These are phyloP conservation scores for Poeciliopsis retropinna DNA, from an alignment of 2,113 vertebrate species.

Conservation along the genomic window DNA sequence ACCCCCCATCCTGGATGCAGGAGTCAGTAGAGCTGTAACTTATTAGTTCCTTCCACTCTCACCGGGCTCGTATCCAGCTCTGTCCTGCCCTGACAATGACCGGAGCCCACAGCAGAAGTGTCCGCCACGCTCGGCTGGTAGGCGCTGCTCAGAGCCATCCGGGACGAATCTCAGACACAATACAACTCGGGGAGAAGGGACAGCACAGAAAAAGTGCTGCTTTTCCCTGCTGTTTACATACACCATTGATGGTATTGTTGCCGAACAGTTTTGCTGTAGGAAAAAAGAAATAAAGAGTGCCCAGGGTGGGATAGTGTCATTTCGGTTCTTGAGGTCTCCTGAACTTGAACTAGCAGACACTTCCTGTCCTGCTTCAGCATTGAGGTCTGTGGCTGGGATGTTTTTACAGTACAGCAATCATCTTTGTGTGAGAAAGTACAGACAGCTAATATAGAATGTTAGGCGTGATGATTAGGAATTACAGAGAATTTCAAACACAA, in stretches of 20 bases:
- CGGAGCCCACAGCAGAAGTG: constrained; percentile 47
- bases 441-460: too few species aligned
- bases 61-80: constrained; percentile 55
- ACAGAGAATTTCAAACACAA: background rate
- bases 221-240: constrained; percentile 45
- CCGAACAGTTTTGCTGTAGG: constrained; percentile 23
- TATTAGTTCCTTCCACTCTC: constrained; percentile 76
- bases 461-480: too few species aligned
- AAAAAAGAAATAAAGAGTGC: constrained; percentile 20
- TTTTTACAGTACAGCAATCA: constrained; percentile 6
- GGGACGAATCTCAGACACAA: constrained; percentile 55
- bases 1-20: constrained; percentile 40
- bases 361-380: constrained; percentile 35
- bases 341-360: constrained; percentile 34
- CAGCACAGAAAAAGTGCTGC: constrained; percentile 34
- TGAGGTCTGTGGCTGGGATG: constrained; percentile 16
- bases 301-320: constrained; percentile 21
- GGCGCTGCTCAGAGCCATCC: constrained; percentile 15
- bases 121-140: constrained; percentile 15
- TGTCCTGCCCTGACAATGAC: constrained; percentile 67
- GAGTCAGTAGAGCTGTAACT: constrained; percentile 58
- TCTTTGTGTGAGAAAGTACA: background rate
- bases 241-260: constrained; percentile 52
- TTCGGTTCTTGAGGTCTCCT: constrained; percentile 43
- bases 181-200: constrained; percentile 32